A percentile compares a stretch with the other conserved stretches of the same genome.
These are phyloP conservation scores for Fratercula arctica DNA, from an alignment of 2,797 vertebrate genomes.

Conservation along the genomic window DNA sequence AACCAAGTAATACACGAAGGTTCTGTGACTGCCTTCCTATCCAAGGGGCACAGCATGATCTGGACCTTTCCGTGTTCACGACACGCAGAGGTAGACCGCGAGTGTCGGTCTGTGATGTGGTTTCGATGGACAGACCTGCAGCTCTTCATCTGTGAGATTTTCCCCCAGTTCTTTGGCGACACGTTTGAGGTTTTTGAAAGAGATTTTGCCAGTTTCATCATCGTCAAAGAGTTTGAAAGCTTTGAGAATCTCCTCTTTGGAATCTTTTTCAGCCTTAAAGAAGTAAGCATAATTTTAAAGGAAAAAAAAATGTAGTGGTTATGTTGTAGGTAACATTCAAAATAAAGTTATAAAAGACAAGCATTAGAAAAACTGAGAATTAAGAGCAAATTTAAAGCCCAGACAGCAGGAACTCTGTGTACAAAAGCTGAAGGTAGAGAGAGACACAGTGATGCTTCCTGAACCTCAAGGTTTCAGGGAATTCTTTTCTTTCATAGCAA, in stretches of 20 bases:
- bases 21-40: neutral
- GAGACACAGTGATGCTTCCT: neutral
- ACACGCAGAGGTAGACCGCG: too few species aligned
- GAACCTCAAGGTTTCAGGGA: neutral
- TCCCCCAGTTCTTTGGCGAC: slow-evolving; percentile 93
- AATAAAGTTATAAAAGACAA: neutral
- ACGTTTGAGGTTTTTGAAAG: slow-evolving; percentile 91
- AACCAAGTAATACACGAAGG: neutral
- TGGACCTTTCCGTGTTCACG: too few species aligned
- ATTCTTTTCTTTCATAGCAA: neutral
- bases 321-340: neutral
- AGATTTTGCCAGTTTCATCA: slow-evolving; percentile 95
- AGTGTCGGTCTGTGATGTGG: neutral
- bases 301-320: neutral
- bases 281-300: neutral
- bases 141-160: slow-evolving; percentile 92
- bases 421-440: neutral
- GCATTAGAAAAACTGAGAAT: neutral
- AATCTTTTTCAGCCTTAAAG: slow-evolving; percentile 91
- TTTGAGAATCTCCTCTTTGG: slow-evolving; percentile 96
- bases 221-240: slow-evolving; percentile 95
- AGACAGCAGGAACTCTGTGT: neutral
- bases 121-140: slow-evolving; percentile 82
- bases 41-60: neutral
- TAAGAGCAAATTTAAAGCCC: neutral